phyloP scores from a whole-genome alignment of 2,797 vertebrate species.

The Hozukius guyotensis region DNA sequence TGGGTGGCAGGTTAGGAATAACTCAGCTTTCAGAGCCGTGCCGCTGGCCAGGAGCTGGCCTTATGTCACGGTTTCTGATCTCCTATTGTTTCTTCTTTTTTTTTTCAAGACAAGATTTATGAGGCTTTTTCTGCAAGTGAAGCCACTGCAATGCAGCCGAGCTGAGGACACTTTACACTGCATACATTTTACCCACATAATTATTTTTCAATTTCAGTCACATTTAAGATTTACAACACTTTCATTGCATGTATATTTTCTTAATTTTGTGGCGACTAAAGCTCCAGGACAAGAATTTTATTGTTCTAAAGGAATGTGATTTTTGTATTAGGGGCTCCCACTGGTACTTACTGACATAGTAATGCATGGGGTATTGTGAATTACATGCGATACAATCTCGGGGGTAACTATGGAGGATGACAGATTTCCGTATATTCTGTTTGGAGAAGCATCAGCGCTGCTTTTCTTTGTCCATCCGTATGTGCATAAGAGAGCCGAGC shows the following conservation, averaged over 20 bases:
- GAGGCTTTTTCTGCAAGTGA: constrained; percentile 29
- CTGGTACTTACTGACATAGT: constrained; percentile 31
- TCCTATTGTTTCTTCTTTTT: constrained; percentile 23
- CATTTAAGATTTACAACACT: background rate
- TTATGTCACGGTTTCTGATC: constrained; percentile 46
- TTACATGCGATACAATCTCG: constrained; percentile 58
- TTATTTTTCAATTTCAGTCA: background rate
- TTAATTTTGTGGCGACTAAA: background rate
- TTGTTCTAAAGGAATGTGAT: constrained; percentile 37
- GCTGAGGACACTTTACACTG: background rate
- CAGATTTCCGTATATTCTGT: constrained; percentile 60
- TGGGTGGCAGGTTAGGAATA: constrained; percentile 63
- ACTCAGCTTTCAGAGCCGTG: constrained; percentile 35
- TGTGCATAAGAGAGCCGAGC: constrained; percentile 74
- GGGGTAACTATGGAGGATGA: constrained; percentile 62
- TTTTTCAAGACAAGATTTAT: constrained; percentile 14
- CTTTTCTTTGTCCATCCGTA: constrained; percentile 82
- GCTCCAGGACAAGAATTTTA: background rate
- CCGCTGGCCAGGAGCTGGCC: constrained; percentile 20
- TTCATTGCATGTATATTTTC: background rate
- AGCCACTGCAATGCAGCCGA: constrained; percentile 18
- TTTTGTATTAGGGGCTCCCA: constrained; percentile 50
- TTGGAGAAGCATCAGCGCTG: constrained; percentile 75
- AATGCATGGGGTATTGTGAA: constrained; percentile 34
- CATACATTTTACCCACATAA: background rate